Conservation (phyloP, 2,113 vertebrate genomes). For the Nibea albiflora region DNA sequence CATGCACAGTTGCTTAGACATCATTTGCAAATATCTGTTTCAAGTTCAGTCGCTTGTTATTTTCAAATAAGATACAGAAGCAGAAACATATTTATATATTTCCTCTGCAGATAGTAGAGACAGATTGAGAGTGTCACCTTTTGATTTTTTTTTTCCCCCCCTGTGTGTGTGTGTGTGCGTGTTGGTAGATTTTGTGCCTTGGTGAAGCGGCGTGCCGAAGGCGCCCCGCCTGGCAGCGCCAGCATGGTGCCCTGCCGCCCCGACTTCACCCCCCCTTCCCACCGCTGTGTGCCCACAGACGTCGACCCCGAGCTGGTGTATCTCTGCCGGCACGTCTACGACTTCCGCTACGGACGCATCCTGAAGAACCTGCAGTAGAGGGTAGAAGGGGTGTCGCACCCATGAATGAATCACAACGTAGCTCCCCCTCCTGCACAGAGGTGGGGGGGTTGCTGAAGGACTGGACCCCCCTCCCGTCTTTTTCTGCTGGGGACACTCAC, state of each 20-base stretch:
- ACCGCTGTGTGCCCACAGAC: slow-evolving; percentile 95
- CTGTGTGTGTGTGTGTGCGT: slow-evolving; percentile 18
- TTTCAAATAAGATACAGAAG: background rate
- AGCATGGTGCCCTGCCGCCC: slow-evolving; percentile 91
- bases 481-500: slow-evolving; percentile 27
- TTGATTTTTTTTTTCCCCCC: background rate
- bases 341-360: slow-evolving; percentile 97
- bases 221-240: slow-evolving; percentile 87
- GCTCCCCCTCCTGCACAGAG: slow-evolving; percentile 26
- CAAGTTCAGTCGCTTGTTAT: background rate
- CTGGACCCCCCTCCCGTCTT: slow-evolving; percentile 17
- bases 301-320: slow-evolving; percentile 97
- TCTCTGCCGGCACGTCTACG: slow-evolving; percentile 98
- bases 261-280: slow-evolving; percentile 92
- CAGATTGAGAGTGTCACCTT: background rate
- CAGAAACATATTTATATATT: background rate
- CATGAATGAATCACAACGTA: slow-evolving; percentile 28
- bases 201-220: slow-evolving; percentile 95
- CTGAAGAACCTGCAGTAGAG: slow-evolving; percentile 97
- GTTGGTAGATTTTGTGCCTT: slow-evolving; percentile 97
- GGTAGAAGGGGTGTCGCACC: background rate
- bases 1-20: background rate
- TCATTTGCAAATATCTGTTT: background rate
- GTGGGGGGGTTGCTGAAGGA: slow-evolving; percentile 30
- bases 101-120: background rate